Evolutionary conservation across 1,140 invertebrate species (phyloP).

Genomic region (Bombus consobrinus): DNA sequence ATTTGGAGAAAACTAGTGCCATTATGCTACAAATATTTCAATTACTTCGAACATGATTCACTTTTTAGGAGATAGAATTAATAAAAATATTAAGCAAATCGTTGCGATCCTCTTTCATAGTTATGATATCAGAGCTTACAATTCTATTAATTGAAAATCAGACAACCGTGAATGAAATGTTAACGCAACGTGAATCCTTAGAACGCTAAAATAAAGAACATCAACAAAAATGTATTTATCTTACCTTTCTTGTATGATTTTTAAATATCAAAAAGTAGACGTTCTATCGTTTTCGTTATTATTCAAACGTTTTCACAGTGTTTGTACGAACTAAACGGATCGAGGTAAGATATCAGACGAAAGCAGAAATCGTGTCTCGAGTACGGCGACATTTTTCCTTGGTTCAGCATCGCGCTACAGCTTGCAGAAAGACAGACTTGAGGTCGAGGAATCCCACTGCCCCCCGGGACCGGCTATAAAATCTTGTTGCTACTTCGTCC

Average conservation of each 20-base stretch:
- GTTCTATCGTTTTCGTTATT: neutral
- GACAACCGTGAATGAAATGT: too few species aligned
- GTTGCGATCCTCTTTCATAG: too few species aligned
- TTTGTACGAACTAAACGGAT: neutral
- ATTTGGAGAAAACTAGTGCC: too few species aligned
- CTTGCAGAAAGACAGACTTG: slow-evolving; percentile 31
- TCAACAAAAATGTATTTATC: neutral
- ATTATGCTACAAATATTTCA: too few species aligned
- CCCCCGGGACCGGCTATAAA: slow-evolving; percentile 55
- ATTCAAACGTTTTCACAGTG: neutral
- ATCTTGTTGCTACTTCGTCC: slow-evolving; percentile 51
- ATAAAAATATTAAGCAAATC: too few species aligned
- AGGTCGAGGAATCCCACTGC: slow-evolving; percentile 54
- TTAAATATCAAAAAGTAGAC: neutral
- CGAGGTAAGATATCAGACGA: slow-evolving; percentile 2
- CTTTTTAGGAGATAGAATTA: too few species aligned
- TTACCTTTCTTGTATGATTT: neutral
- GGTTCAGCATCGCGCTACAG: slow-evolving; percentile 24
- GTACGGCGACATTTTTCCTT: slow-evolving; percentile 42
- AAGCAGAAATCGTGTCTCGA: slow-evolving; percentile 53
- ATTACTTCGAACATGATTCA: too few species aligned
- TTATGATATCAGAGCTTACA: too few species aligned
- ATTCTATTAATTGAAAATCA: too few species aligned
- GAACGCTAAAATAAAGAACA: neutral
- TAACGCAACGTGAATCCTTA: too few species aligned